Base-by-base conservation (phyloP, 2,113 vertebrate species). In the Mohoua ochrocephala region DNA sequence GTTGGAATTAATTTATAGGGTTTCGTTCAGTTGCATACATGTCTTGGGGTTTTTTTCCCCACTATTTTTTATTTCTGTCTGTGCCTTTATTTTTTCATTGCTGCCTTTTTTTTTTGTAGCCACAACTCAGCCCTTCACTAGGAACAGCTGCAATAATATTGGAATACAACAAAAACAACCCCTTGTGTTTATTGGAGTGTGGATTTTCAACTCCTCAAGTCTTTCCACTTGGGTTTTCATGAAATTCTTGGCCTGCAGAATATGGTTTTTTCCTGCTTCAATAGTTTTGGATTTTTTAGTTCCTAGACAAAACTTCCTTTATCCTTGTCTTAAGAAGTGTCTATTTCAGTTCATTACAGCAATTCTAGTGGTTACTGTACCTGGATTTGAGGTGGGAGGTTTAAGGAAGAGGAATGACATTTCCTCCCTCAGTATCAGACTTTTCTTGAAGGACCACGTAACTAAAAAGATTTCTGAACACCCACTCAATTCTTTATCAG, bases 41-140 rank as follows among this genome's bases (percentile, higher is more conserved):
- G 8, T 49, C 26, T 53, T 57, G 12, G 11, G 0, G 0, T 4
- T n/a, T 67, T 54, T 54, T 19, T 4, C 2, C 11, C 19, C 16
- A 4, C 1, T 81, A 28, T 75, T 28, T 84, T 84, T 69, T 69
- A 1, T 82, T 22, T 68, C 5, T 57, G 8, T 73, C 28, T n/a
- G 5, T 24, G 24, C 70, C 3, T 78, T 82, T 49, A 6, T 70
- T 41, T 78, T n/a, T 78, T n/a, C 15, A 23, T 59, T 67, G 22
- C 31, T 84, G 44, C 27, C 7, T 27, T 41, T 69, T 67, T 45
- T 39, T 63, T 53, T 47, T 37, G 14, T 79, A 64, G 49, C 84
- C 53, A 42, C 61, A 79, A 79, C 53, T 45, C 39, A 87, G 44
- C 14, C 70, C 9, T 78, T 76, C 41, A 19, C 31, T 53, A 57